phyloP scores from a whole-genome alignment of 2,113 vertebrate species.

The Muntiacus muntjak region DNA sequence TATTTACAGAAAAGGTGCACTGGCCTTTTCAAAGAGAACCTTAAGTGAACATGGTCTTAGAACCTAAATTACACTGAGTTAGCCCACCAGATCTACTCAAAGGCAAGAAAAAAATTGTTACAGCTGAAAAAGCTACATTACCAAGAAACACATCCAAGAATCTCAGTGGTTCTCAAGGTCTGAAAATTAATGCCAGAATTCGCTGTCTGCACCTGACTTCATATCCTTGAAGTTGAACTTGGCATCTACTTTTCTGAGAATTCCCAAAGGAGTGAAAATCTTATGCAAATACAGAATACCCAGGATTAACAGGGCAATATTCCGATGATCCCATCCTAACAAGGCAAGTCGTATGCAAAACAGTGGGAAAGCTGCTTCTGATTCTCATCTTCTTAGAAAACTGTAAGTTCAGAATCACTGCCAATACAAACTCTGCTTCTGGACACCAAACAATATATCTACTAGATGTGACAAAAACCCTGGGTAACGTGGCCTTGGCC shows the following conservation, averaged over 20 bases:
- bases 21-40: slow-evolving; percentile 41
- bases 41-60: neutral
- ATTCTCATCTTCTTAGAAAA: neutral
- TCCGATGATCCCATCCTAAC: neutral
- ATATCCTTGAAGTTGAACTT: neutral
- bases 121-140: neutral
- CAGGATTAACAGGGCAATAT: neutral
- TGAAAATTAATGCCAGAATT: neutral
- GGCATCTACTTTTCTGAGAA: neutral
- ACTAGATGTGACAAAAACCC: neutral
- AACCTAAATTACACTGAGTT: slow-evolving; percentile 50
- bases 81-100: neutral
- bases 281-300: neutral
- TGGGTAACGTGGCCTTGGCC: neutral
- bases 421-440: neutral
- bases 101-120: neutral
- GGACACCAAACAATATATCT: neutral
- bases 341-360: neutral
- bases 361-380: neutral
- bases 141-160: neutral
- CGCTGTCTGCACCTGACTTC: neutral
- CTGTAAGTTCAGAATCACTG: neutral
- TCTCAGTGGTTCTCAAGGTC: neutral
- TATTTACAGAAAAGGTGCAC: slow-evolving; percentile 32
- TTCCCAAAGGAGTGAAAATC: neutral